A percentile compares a stretch with the other conserved stretches of the same genome.
phyloP scores from a whole-genome alignment of 2,888 invertebrate species.

The Girardia tigrina region DNA sequence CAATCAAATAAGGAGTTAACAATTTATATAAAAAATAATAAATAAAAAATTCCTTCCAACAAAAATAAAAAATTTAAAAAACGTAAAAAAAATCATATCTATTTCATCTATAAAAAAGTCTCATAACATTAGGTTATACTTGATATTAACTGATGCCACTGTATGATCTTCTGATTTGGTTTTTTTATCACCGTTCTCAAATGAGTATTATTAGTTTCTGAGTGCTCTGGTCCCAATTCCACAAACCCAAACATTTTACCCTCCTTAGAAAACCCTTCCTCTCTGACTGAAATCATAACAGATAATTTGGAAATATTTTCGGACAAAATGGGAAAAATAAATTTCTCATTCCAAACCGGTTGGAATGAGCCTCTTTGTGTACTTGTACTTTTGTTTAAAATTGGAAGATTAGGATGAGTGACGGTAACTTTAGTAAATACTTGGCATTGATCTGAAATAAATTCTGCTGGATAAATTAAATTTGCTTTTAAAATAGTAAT shows the following conservation, averaged over 20 bases:
- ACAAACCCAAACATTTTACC: not conserved
- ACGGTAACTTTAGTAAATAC: not conserved
- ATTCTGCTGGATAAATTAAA: not conserved
- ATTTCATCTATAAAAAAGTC: too few relatives aligned
- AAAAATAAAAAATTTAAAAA: too few relatives aligned
- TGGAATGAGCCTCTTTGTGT: not conserved
- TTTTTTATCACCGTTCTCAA: not conserved
- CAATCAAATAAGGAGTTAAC: too few relatives aligned
- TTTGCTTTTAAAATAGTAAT: not conserved
- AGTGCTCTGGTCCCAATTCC: slow-evolving; percentile 2
- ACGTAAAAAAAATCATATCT: too few relatives aligned
- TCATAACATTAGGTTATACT: too few relatives aligned
- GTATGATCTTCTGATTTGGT: not conserved
- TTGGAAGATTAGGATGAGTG: not conserved
- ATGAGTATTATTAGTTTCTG: slow-evolving; percentile 1
- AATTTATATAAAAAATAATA: too few relatives aligned
- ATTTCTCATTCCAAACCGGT: not conserved
- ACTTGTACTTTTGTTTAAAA: not conserved
- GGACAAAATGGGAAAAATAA: not conserved
- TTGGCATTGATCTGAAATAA: slow-evolving; percentile 3
- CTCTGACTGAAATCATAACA: not conserved
- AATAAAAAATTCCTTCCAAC: too few relatives aligned
- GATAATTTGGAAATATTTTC: slow-evolving; percentile 2
- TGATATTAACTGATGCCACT: slow-evolving; percentile 20
- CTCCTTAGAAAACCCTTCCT: not conserved